Conservation (phyloP, 2,888 invertebrate species). For the Dynastes maya region DNA sequence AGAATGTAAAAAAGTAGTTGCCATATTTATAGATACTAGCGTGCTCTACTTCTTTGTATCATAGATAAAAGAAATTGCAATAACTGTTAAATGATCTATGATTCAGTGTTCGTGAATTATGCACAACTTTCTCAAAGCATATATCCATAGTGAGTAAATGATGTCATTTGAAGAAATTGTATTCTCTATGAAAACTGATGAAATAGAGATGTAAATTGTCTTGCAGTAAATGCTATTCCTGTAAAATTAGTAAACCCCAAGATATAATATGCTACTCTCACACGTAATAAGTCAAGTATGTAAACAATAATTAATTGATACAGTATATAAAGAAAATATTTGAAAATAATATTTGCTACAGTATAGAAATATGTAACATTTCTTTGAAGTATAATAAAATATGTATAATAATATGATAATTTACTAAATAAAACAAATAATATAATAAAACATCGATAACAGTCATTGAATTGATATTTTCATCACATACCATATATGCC, state of each 20-base stretch:
- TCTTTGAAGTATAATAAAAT: slow-evolving; percentile 23
- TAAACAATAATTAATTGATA: background rate
- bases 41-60: too few species aligned
- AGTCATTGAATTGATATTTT: slow-evolving; percentile 31
- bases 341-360: slow-evolving; percentile 18
- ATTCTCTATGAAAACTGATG: too few species aligned
- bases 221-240: slow-evolving; percentile 5
- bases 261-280: slow-evolving; percentile 19
- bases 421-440: slow-evolving; percentile 23
- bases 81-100: too few species aligned
- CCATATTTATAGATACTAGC: too few species aligned
- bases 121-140: too few species aligned
- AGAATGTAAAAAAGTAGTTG: too few species aligned
- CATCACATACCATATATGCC: slow-evolving; percentile 33
- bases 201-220: background rate
- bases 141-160: too few species aligned
- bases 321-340: slow-evolving; percentile 16
- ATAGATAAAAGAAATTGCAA: too few species aligned
- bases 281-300: background rate
- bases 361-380: slow-evolving; percentile 6
- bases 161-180: too few species aligned
- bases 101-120: too few species aligned
- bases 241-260: slow-evolving; percentile 17
- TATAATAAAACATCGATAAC: slow-evolving; percentile 33
- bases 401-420: slow-evolving; percentile 12